A percentile compares a stretch with the other conserved stretches of the same genome.
phyloP scores from a whole-genome alignment of 2,113 vertebrate species.

The Hemibagrus wyckioides region DNA sequence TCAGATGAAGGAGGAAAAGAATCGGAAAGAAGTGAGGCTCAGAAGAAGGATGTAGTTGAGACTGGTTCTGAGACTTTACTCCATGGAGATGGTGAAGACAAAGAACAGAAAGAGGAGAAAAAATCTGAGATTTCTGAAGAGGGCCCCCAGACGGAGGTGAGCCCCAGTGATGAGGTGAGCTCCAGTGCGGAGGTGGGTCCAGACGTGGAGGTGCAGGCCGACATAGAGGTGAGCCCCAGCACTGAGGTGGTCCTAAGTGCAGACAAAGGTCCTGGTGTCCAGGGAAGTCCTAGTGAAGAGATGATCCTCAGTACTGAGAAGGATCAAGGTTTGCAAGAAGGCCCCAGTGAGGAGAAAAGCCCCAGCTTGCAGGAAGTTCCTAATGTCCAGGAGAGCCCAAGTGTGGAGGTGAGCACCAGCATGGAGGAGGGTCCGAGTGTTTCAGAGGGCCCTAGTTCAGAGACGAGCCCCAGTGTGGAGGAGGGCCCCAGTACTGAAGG shows the following conservation, averaged over 20 bases:
- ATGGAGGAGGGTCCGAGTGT: background rate
- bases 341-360: constrained; percentile 27
- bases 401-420: background rate
- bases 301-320: background rate
- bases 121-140: constrained; percentile 16
- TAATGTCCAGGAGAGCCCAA: constrained; percentile 36
- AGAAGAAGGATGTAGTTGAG: constrained; percentile 20
- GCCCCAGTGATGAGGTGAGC: constrained; percentile 28
- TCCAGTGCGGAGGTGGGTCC: background rate
- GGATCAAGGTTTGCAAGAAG: background rate
- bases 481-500: constrained; percentile 36
- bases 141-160: constrained; percentile 38
- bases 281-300: background rate
- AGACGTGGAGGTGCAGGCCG: background rate
- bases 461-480: constrained; percentile 41
- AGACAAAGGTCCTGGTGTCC: constrained; percentile 17
- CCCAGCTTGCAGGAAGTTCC: constrained; percentile 22
- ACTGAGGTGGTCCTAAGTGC: constrained; percentile 48
- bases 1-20: background rate
- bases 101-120: constrained; percentile 17
- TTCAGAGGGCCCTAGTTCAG: background rate
- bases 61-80: constrained; percentile 54
- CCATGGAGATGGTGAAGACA: constrained; percentile 36
- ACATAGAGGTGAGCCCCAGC: background rate
- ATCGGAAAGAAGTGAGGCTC: background rate